Percentiles rank a stretch among this genome's conserved stretches.
Conservation (phyloP, 2,888 invertebrate species). For the Tuta absoluta region DNA sequence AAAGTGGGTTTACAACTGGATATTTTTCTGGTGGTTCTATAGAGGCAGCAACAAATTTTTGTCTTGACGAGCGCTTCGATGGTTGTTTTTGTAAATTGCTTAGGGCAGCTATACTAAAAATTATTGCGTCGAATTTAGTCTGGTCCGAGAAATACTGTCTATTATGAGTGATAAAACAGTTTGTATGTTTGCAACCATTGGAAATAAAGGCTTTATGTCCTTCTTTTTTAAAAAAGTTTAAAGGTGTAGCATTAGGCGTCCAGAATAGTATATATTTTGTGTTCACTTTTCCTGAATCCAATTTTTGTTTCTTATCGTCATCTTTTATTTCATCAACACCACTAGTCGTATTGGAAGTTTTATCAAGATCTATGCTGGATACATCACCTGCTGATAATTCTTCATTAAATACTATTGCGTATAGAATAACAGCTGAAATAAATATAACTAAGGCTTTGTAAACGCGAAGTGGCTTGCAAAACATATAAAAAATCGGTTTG, state of each 20-base stretch:
- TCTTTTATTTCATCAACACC: not conserved
- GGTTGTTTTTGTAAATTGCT: not conserved
- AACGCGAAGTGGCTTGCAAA: not conserved
- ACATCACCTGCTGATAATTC: not conserved
- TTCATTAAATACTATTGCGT: not conserved
- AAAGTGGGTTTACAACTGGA: constrained; percentile 55
- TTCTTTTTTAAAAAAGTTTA: not conserved
- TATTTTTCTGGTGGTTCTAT: constrained; percentile 41
- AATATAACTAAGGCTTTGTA: not conserved
- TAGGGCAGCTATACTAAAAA: constrained; percentile 7
- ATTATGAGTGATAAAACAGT: constrained; percentile 13
- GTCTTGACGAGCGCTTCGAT: not conserved
- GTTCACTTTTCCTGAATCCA: not conserved
- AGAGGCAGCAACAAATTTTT: constrained; percentile 12
- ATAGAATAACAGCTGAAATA: not conserved
- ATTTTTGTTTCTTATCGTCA: not conserved
- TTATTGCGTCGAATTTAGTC: constrained; percentile 15
- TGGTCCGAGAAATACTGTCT: not conserved
- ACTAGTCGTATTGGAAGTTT: not conserved
- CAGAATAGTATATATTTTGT: constrained; percentile 7
- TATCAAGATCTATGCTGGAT: not conserved
- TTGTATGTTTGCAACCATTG: not conserved
- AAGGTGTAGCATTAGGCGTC: constrained; percentile 1
- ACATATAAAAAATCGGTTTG: not conserved
- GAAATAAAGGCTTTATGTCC: not conserved